phyloP scores from a whole-genome alignment of 2,113 vertebrate species.

The Australoheros scitulus region DNA sequence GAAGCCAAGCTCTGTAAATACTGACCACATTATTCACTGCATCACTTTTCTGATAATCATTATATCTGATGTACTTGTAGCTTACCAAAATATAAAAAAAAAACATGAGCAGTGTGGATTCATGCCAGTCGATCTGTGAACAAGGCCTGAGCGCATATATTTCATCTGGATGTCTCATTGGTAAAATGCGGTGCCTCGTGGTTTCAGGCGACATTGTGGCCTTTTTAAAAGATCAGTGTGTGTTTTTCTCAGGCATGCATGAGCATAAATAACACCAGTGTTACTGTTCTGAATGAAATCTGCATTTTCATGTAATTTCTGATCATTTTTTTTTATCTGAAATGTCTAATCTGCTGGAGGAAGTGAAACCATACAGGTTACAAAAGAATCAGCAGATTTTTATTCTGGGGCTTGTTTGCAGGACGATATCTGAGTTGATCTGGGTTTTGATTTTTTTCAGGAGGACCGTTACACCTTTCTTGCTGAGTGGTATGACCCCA shows the following conservation, averaged over 20 bases:
- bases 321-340: not conserved
- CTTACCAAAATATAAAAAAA: not conserved
- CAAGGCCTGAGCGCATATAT: not conserved
- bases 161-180: not conserved
- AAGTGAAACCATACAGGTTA: not conserved
- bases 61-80: not conserved
- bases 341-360: not conserved
- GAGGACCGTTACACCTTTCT: slow-evolving; percentile 92
- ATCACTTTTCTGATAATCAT: not conserved
- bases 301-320: not conserved
- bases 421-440: not conserved
- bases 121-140: not conserved
- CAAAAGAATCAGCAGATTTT: not conserved
- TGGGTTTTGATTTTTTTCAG: slow-evolving; percentile 48
- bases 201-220: not conserved
- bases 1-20: not conserved
- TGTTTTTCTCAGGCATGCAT: not conserved
- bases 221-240: not conserved
- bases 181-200: not conserved
- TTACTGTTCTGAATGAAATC: not conserved
- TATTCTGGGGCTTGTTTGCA: not conserved
- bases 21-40: not conserved
- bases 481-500: slow-evolving; percentile 93
- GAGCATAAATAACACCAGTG: not conserved
- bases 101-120: not conserved